These are phyloP conservation scores for Hyperoplus immaculatus DNA, from an alignment of 2,797 vertebrate genomes.

Conservation along the genomic window DNA sequence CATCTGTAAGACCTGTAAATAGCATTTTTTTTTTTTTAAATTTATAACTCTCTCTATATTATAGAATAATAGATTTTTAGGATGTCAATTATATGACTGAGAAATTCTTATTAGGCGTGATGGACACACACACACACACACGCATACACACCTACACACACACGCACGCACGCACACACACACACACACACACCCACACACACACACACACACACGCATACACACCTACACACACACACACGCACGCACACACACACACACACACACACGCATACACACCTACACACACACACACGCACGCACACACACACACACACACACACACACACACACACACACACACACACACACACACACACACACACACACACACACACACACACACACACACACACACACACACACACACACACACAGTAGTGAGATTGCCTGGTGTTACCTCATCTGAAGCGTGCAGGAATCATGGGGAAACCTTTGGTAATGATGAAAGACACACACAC, in stretches of 20 bases:
- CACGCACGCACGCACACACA: too few species aligned
- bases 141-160: too few species aligned
- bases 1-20: too few species aligned
- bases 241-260: too few species aligned
- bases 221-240: too few species aligned
- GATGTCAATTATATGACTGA: slow-evolving; percentile 65
- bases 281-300: too few species aligned
- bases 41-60: slow-evolving; percentile 13
- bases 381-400: too few species aligned
- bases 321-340: slow-evolving; percentile 44
- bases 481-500: slow-evolving; percentile 66
- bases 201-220: too few species aligned
- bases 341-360: slow-evolving; percentile 33
- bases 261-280: too few species aligned
- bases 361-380: too few species aligned
- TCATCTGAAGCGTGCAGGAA: slow-evolving; percentile 71
- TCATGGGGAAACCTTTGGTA: slow-evolving; percentile 59
- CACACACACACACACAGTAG: slow-evolving; percentile 30
- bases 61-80: slow-evolving; percentile 43
- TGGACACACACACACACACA: slow-evolving; percentile 45
- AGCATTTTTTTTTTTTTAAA: slow-evolving; percentile 41
- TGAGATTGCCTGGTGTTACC: slow-evolving; percentile 81
- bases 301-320: slow-evolving; percentile 7
- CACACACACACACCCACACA: too few species aligned
- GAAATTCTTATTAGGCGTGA: slow-evolving; percentile 61